Evolutionary conservation across 2,113 vertebrate species (phyloP), one percentile per base, ranked within the genome.

Genomic region (Orycteropus afer): DNA sequence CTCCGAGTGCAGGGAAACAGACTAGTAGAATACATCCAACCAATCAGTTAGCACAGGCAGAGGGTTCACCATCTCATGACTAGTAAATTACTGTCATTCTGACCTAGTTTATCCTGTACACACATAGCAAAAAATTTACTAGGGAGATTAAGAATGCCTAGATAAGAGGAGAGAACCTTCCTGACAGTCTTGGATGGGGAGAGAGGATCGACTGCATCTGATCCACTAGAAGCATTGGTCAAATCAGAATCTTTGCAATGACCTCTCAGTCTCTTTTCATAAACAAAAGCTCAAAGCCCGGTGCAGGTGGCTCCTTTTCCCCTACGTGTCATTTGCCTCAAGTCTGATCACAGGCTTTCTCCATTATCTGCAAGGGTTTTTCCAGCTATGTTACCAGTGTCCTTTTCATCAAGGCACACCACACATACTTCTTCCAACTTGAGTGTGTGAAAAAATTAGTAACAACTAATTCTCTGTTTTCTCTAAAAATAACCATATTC

Each of bases 241-340:
- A 32, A 96, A 93, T 77, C n/a, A 88, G 59, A 90, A 53, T 78
- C 53, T 55, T 89, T 53, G 25, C 42, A 86, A 27, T 79, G 49
- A 82, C 12, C 3, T 57, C 18, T 86, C 5, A 5, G 14, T 42
- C 76, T 20, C 81, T 87, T 84, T 91, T 91, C 34, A 73, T 14
- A 47, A 90, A 81, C 15, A 92, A 53, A 25, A 78, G 7, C 20
- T 96, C 61, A 73, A 59, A 40, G 27, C 37, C 34, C 67, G 59
- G 2, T 59, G 12, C 8, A 53, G 47, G 34, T 10, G 1, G 0
- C 7, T 61, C 37, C 34, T 63, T 29, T 25, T 45, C 61, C 67
- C 81, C 2, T 23, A 80, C 29, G 25, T 22, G 14, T 81, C 4
- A 27, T 55, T 61, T 59, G 55, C 2, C 63, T 22, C 47, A 5